Conservation (phyloP, 2,888 invertebrate genomes). For the Apodemia duryi region DNA sequence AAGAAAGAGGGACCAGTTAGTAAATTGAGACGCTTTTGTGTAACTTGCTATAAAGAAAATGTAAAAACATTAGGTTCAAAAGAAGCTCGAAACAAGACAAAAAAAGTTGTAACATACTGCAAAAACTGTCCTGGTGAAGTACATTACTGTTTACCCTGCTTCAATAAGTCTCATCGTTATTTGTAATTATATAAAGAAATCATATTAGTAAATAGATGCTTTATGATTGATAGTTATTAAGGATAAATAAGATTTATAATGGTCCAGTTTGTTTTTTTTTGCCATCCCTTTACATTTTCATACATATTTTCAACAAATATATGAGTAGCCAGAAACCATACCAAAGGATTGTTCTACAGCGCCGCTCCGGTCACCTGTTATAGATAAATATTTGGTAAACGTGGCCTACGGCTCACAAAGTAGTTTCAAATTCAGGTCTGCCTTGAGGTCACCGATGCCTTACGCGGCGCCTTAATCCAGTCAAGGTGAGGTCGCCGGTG, state of each 20-base stretch:
- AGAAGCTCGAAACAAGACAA: constrained; percentile 37
- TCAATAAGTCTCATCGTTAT: too few relatives aligned
- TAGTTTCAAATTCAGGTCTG: not conserved
- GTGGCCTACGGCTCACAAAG: constrained; percentile 1
- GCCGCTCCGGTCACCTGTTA: constrained; percentile 7
- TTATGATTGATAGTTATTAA: too few relatives aligned
- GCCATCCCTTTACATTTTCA: not conserved
- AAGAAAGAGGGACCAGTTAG: constrained; percentile 36
- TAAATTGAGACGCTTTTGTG: constrained; percentile 35
- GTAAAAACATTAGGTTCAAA: constrained; percentile 34
- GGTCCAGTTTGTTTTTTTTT: too few relatives aligned
- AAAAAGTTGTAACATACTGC: constrained; percentile 29
- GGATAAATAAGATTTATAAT: too few relatives aligned
- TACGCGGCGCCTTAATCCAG: not conserved
- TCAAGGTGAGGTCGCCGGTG: constrained; percentile 9
- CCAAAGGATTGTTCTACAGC: not conserved
- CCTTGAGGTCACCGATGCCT: not conserved
- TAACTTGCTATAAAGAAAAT: constrained; percentile 36
- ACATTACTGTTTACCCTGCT: too few relatives aligned
- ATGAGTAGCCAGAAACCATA: not conserved
- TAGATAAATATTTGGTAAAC: not conserved
- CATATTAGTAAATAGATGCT: too few relatives aligned
- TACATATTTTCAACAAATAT: not conserved
- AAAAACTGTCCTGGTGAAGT: too few relatives aligned
- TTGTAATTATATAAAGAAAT: too few relatives aligned